phyloP scores from a whole-genome alignment of 2,888 invertebrate genomes.

The Boloria euphrosyne region DNA sequence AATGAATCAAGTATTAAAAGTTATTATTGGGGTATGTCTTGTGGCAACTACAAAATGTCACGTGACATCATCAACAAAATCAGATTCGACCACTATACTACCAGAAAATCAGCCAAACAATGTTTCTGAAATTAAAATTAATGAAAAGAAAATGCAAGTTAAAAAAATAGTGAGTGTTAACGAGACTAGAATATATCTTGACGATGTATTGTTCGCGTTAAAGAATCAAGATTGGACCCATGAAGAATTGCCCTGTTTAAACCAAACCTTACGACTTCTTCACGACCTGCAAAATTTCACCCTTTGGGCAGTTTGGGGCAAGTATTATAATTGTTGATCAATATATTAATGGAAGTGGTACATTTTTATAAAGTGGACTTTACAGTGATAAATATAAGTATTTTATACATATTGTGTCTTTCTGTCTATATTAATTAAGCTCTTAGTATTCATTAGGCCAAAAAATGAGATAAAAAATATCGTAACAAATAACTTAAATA shows the following conservation, averaged over 20 bases:
- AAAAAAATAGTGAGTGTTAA: constrained; percentile 43
- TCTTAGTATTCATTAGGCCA: too few relatives aligned
- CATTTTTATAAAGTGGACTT: too few relatives aligned
- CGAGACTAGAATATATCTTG: constrained; percentile 60
- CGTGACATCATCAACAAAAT: constrained; percentile 25
- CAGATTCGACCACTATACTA: constrained; percentile 32
- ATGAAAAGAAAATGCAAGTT: constrained; percentile 42
- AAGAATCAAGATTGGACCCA: constrained; percentile 64
- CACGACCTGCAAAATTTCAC: constrained; percentile 76
- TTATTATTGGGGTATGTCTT: constrained; percentile 16
- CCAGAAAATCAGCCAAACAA: constrained; percentile 24
- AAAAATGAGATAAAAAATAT: too few relatives aligned
- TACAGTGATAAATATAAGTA: too few relatives aligned
- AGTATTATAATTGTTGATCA: constrained; percentile 47
- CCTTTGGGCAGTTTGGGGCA: constrained; percentile 82
- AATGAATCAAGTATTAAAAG: constrained; percentile 51
- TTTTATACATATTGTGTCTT: too few relatives aligned
- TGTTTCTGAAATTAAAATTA: constrained; percentile 32
- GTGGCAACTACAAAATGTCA: constrained; percentile 14
- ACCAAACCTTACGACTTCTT: constrained; percentile 61
- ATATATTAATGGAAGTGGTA: too few relatives aligned
- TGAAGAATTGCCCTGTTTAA: constrained; percentile 62
- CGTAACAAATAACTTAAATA: too few relatives aligned
- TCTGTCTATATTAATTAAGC: too few relatives aligned
- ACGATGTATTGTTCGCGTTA: constrained; percentile 66